These are phyloP conservation scores for Brassicogethes aeneus DNA, from an alignment of 2,888 invertebrate species.

Conservation along the genomic window DNA sequence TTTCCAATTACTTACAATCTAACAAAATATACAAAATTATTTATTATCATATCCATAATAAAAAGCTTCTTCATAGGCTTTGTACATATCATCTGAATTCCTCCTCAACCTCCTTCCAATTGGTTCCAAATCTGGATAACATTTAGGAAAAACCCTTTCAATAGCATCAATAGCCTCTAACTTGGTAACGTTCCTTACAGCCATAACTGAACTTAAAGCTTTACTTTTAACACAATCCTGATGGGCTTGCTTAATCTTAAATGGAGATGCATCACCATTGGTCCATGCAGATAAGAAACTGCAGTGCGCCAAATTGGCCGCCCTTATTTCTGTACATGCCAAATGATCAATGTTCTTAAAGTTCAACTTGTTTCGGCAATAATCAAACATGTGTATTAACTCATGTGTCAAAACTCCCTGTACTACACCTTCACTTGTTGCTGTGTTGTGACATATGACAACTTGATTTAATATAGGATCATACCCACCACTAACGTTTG, in stretches of 20 bases:
- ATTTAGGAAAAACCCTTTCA: slow-evolving; percentile 80
- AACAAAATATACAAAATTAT: no score
- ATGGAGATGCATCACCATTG: slow-evolving; percentile 66
- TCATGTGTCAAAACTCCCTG: slow-evolving; percentile 84
- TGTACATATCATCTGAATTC: slow-evolving; percentile 66
- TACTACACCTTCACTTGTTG: slow-evolving; percentile 56
- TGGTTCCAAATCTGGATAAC: slow-evolving; percentile 89
- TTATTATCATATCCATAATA: slow-evolving; percentile 74
- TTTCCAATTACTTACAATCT: no score
- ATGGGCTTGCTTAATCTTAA: slow-evolving; percentile 66
- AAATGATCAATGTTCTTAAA: slow-evolving; percentile 85
- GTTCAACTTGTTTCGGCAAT: slow-evolving; percentile 79
- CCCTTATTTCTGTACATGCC: slow-evolving; percentile 92
- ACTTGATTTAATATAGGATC: slow-evolving; percentile 81
- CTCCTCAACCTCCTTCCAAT: slow-evolving; percentile 70
- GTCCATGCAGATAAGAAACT: slow-evolving; percentile 73
- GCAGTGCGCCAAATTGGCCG: slow-evolving; percentile 90
- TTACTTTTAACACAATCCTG: slow-evolving; percentile 86
- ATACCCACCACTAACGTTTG: slow-evolving; percentile 81
- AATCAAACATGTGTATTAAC: slow-evolving; percentile 95
- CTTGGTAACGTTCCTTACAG: slow-evolving; percentile 65
- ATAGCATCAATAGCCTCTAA: slow-evolving; percentile 68
- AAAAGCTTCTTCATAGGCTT: slow-evolving; percentile 66
- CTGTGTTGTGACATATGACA: slow-evolving; percentile 84
- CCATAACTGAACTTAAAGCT: slow-evolving; percentile 74